Evolutionary conservation across 2,888 invertebrate genomes (phyloP).

Genomic region (Coecobrya sp.): DNA sequence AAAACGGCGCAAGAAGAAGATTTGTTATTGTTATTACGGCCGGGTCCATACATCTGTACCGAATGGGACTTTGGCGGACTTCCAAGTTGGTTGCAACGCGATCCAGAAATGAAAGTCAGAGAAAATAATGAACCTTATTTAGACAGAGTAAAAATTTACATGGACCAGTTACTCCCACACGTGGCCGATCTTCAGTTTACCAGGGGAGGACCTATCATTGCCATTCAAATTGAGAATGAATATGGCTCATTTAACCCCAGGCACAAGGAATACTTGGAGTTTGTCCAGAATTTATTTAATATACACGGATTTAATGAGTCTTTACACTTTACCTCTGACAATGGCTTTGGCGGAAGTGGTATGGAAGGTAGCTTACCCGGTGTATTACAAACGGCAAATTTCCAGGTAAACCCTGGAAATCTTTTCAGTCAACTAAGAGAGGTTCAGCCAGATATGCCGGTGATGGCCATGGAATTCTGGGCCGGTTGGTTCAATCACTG

Average conservation of each 20-base stretch:
- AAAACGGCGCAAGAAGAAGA: slow-evolving; percentile 88
- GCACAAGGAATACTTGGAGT: slow-evolving; percentile 72
- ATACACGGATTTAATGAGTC: slow-evolving; percentile 88
- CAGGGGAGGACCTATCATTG: slow-evolving; percentile 89
- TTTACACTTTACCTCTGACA: slow-evolving; percentile 89
- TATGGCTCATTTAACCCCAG: slow-evolving; percentile 76
- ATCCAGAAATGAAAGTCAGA: slow-evolving; percentile 89
- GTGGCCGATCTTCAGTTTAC: slow-evolving; percentile 88
- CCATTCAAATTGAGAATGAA: slow-evolving; percentile 87
- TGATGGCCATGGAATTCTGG: slow-evolving; percentile 90
- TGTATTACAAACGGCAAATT: slow-evolving; percentile 89
- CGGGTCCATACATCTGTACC: slow-evolving; percentile 90
- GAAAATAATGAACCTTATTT: slow-evolving; percentile 88
- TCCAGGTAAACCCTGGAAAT: slow-evolving; percentile 88
- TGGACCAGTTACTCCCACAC: slow-evolving; percentile 88
- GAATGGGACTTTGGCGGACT: slow-evolving; percentile 88
- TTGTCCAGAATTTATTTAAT: slow-evolving; percentile 60
- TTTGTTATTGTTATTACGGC: slow-evolving; percentile 89
- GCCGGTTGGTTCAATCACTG: slow-evolving; percentile 87
- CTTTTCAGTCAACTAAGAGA: slow-evolving; percentile 88
- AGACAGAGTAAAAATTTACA: slow-evolving; percentile 88
- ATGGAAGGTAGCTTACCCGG: slow-evolving; percentile 88
- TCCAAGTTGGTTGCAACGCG: slow-evolving; percentile 89
- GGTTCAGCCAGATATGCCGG: slow-evolving; percentile 89
- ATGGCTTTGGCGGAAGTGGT: slow-evolving; percentile 84